Base-by-base conservation (phyloP, 2,797 vertebrate species). In the Chelidonichthys spinosus region DNA sequence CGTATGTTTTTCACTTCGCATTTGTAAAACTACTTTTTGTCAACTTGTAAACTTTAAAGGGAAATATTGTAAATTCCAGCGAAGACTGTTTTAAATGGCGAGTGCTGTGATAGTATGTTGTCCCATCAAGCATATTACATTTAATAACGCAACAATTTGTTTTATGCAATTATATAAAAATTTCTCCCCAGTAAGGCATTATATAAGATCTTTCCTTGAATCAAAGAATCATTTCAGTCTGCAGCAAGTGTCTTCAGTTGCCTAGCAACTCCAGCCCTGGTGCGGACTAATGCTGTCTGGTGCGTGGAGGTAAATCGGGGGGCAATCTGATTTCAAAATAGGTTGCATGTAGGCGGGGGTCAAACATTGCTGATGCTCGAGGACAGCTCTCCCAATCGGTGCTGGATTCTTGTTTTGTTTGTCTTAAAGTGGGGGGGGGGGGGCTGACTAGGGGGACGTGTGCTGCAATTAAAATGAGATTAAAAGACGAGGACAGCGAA, bases 241-340 rank as follows among this genome's bases (percentile, higher is more conserved):
- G 90, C 92, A 92, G 92, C 91, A 87, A 93, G 94, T 95, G 93
- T 95, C 93, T 94, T 94, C 92, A 92, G 95, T 95, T 95, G 95
- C 95, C 93, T 95, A 95, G 95, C 95, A 95, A 95, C 95, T 92
- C 90, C 90, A 91, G 86, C 90, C 90, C 92, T 87, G 83, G 91
- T 88, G 89, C 88, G 88, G 91, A 91, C 92, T 92, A 90, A 91
- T 92, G 89, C 94, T 93, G 92, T 92, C 92, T 94, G 93, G 88
- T 92, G 90, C 91, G 92, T 91, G 92, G 94, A 95, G 94, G 94
- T 95, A 95, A 95, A 94, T 94, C 91, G 86, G 85, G 93, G 94
- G 94, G 92, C 93, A 94, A 95, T 94, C 92, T 90, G 93, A 93
- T 94, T 93, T 94, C 90, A 93, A 94, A 95, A 95, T 92, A 93